Evolutionary conservation across 2,888 invertebrate species (phyloP), one percentile per base, ranked within the genome.

Genomic region (Pyrrhia umbra): DNA sequence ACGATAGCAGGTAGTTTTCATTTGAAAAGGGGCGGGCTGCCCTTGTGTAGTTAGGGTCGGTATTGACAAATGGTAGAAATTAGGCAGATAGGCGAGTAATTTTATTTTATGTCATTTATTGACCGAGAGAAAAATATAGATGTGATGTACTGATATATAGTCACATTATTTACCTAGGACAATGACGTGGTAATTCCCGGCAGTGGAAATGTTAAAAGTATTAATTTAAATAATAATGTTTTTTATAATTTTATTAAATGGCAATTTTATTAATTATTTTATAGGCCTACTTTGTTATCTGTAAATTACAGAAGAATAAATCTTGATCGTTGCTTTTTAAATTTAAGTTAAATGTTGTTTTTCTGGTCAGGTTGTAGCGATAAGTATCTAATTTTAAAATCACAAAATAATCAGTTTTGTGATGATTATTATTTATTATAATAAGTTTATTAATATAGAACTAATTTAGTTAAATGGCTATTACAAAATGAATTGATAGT

Each of bases 341-440:
- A 54, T 58, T 60, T 59, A 46, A 64, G 42, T 43, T 49, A 54
- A 65, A 55, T 58, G 54, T 69, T 73, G 46, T 49, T 68, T 64
- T 66, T 71, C 72, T 75, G 61, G 64, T 77, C 61, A 62, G 15
- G 63, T 62, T 21, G 20, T 67, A 63, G 18, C 18, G 20, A 57
- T 72, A 25, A 52, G 27, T 16, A 46, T 50, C 6, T 42, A 42
- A 59, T 63, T 61, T 47, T 21, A 37, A 47, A 62, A 30, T 77
- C 82, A 79, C 79, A 81, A 80, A 60, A 62, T 68, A 60, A 50
- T 57, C 25, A 30, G 16, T 67, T 57, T 73, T 70, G 67, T 74
- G 65, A 65, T 50, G 20, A 59, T 60, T 34, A 51, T 62, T 61
- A 60, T 68, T 73, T 75, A 68, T 69, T 63, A 54, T 61, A 66